Base-by-base conservation (phyloP, 2,797 vertebrate species). In the Spea hammondii region DNA sequence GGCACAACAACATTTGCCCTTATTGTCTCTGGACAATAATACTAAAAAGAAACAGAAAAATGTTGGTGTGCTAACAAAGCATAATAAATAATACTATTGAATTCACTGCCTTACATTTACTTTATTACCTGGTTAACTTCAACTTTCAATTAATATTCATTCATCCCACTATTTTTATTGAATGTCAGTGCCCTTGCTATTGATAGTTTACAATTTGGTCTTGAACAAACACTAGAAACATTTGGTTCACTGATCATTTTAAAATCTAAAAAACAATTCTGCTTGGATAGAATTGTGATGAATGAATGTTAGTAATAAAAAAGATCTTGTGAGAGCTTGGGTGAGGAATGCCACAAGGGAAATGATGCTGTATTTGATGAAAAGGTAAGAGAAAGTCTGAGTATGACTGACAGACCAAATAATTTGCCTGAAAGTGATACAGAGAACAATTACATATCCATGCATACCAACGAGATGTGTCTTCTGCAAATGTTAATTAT, bases 241-340 rank as follows among this genome's bases (percentile, higher is more conserved):
- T 72, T 79, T 60, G 8, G 64, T 73, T 79, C 32, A 72, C 70
- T 46, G 54, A 65, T 64, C 60, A 74, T 74, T 65, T 51, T 44
- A 50, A 64, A 74, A 17, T 45, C 64, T 12, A 14, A 72, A 32
- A 60, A 71, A 14, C 57, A 79, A 47, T 57, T 5, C 50, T 68
- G 48, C 69, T 71, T 74, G 64, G 49, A 60, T 46, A 70, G 66
- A 80, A 70, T 66, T 67, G 72, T 75, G 65, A 80, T 72, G 60
- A 59, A 60, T 65, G 66, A 76, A 64, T 80, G 59, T 46, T 74
- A 5, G 72, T 64, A 80, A 80, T 80, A 75, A 70, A 80, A 80
- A 80, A 71, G 66, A 57, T 14, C 73, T 80, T 72, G 72, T 80
- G 51, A 54, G 54, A 44, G 72, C 78, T 70, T 54, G 72, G 70